Base-by-base conservation (phyloP, 2,797 vertebrate species). In the Iguana delicatissima region DNA sequence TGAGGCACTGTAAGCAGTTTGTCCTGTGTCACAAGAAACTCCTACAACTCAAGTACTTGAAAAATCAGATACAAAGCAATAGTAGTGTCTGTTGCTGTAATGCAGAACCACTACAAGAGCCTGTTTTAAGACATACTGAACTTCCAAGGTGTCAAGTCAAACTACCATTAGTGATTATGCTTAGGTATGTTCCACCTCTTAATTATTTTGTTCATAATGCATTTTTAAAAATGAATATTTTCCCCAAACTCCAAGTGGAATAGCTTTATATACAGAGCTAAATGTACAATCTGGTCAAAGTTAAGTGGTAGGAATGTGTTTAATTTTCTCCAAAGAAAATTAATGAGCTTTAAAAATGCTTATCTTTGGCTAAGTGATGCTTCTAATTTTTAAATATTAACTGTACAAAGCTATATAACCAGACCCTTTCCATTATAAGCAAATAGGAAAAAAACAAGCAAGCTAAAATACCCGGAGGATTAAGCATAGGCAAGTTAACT, bases 401-500 rank as follows among this genome's bases (percentile, higher is more conserved):
- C 35, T 26, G 59, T 6, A 18, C 4, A 16, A 9, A 13, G 52
- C n/a, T 83, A 83, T 42, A 62, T 62, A 22, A 85, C 64, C 72
- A 89, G 35, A 18, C 14, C 22, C 12, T 50, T 6, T 29, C 32
- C 32, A 84, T 67, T 69, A 52, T 35, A 4, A 86, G 35, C 4
- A 46, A n/a, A 6, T 42, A 26, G 4, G 6, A 26, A 35, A 64
- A 80, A 64, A 72, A 82, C 42, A 46, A 46, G 42, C 42, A 46
- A 76, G 20, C 4, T 80, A 67, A 82, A 26, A 89, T 32, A 55
- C 74, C 50, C 76, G 50, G 52, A 55, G 29, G 14, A 85, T 80
- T 1, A 55, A 91, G 94, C 96, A 95, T 84, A 87, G 80, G 84
- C 62, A 93, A 95, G 82, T 90, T 93, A 95, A 95, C 83, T 95